Conservation (phyloP, 2,888 invertebrate species). For the Andrena hattorfiana region DNA sequence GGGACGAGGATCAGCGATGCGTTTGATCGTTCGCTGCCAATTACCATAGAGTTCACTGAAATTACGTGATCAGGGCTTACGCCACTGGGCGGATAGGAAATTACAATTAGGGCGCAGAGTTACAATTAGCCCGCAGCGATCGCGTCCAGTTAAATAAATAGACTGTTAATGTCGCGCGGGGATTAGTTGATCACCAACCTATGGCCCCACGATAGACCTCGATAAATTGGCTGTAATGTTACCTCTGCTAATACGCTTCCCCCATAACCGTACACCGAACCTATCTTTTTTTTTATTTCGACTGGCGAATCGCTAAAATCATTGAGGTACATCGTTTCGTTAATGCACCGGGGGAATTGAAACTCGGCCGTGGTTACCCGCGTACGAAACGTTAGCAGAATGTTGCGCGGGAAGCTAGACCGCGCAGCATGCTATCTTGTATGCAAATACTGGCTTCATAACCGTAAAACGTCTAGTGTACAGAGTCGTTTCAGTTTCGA, state of each 20-base stretch:
- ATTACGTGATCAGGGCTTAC: slow-evolving; percentile 46
- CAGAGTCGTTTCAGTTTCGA: slow-evolving; percentile 13
- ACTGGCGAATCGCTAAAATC: slow-evolving; percentile 6
- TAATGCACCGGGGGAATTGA: slow-evolving; percentile 52
- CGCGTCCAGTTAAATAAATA: slow-evolving; percentile 45
- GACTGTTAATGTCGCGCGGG: slow-evolving; percentile 7
- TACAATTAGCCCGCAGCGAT: slow-evolving; percentile 41
- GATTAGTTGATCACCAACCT: slow-evolving; percentile 18
- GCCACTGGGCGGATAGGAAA: slow-evolving; percentile 39
- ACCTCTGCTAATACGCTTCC: background rate
- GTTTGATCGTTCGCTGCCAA: slow-evolving; percentile 13
- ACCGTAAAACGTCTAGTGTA: slow-evolving; percentile 41
- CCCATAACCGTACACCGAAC: background rate
- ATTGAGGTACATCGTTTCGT: slow-evolving; percentile 25
- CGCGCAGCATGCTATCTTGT: background rate
- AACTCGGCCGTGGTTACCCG: slow-evolving; percentile 33
- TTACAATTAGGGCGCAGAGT: slow-evolving; percentile 46
- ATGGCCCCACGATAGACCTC: background rate
- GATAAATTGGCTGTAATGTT: background rate
- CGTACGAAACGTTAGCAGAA: slow-evolving; percentile 55
- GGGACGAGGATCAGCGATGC: background rate
- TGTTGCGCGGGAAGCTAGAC: slow-evolving; percentile 22
- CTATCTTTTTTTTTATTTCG: background rate
- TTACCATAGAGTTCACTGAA: slow-evolving; percentile 22
- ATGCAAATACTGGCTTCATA: slow-evolving; percentile 54